Evolutionary conservation across 2,797 vertebrate species (phyloP), one percentile per base, ranked within the genome.

Genomic region (Rhinella marina): DNA sequence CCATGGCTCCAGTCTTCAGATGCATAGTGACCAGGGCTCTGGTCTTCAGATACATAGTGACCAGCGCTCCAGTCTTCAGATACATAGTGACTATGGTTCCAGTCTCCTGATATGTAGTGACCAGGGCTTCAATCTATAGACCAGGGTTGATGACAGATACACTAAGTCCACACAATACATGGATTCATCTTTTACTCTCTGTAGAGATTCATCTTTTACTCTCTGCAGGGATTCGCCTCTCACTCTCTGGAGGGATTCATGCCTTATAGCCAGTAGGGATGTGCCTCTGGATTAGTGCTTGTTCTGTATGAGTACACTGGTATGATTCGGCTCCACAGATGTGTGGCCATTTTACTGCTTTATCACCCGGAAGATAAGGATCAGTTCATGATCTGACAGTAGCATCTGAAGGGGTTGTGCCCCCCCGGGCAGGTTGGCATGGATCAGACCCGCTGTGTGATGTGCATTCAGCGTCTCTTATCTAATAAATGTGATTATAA

Each of bases 401-500:
- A 41, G 16, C 68, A 25, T 17, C 14, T 72, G 14, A 16, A 14
- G 0, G 68, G n/a, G 23, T 25, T 19, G 17, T 10, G 13, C 21
- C 5, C 0, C 27, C 8, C 29, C 16, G 19, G 16, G 10, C 29
- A 12, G 16, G 68, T 16, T 68, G 66, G 25, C 25, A 29, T 0
- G 6, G 25, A 29, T 41, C 66, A 68, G 27, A 32, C 16, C 10
- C 16, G 17, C 54, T 14, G 29, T 27, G 25, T 41, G 5, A 61
- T 41, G 72, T 75, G 29, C 29, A 48, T 12, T 48, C 72, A 48
- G 29, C 72, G 8, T 75, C 72, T 75, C 57, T 48, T 41, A 13
- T 61, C 7, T 48, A 52, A 56, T 64, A 81, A 61, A 41, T 13
- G 23, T 62, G 79, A 72, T 84, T 56, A 73, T 54, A 73, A 32